Conservation (phyloP, 2,113 vertebrate genomes). For the Callithrix jacchus region DNA sequence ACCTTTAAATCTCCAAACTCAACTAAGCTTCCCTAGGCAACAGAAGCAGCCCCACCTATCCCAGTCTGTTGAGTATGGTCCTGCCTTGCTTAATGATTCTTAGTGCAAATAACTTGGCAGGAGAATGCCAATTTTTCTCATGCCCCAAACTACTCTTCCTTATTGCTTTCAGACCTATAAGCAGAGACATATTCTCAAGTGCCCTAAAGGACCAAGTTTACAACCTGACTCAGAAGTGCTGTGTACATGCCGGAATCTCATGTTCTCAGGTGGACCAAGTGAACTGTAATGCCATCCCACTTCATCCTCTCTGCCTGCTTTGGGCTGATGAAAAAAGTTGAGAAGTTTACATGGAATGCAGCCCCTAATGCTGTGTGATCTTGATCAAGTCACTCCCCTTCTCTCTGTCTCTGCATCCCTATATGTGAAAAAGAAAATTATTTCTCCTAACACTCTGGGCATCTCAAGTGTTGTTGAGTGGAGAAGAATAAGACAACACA, state of each 20-base stretch:
- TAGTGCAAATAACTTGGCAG: background rate
- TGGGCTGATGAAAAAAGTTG: background rate
- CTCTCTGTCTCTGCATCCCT: background rate
- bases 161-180: background rate
- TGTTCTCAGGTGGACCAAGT: background rate
- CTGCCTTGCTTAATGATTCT: background rate
- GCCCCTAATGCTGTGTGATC: background rate
- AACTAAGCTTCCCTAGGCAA: background rate
- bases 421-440: background rate
- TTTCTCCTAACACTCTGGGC: background rate
- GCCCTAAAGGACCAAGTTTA: background rate
- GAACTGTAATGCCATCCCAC: background rate
- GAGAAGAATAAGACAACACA: slow-evolving; percentile 33
- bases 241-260: background rate
- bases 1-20: background rate
- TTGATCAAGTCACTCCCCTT: background rate
- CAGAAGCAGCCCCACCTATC: background rate
- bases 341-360: background rate
- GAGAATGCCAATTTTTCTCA: background rate
- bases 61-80: background rate
- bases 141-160: background rate
- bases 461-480: background rate
- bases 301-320: background rate
- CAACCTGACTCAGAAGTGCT: background rate
- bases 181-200: background rate